Percentiles rank a stretch among this genome's conserved stretches.
phyloP scores from a whole-genome alignment of 2,113 vertebrate species.

The Thryonomys swinderianus region DNA sequence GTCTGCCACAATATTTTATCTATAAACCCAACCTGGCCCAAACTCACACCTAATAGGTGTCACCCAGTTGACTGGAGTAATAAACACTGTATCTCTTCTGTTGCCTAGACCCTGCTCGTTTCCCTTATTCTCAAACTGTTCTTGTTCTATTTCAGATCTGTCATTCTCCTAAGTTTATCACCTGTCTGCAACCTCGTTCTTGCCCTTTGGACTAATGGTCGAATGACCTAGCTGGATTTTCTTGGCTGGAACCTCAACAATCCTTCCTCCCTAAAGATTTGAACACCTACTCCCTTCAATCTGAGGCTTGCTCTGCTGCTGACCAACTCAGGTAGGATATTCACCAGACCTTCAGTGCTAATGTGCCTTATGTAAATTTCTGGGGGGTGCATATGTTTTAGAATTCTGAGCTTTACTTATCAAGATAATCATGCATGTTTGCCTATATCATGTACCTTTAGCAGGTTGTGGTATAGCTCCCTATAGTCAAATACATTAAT shows the following conservation, averaged over 20 bases:
- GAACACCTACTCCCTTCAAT: neutral
- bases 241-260: conserved; percentile 47
- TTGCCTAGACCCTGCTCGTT: neutral
- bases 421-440: conserved; percentile 21
- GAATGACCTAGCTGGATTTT: conserved; percentile 38
- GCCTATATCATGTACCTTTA: neutral
- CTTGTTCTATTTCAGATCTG: neutral
- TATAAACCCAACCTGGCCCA: conserved; percentile 50
- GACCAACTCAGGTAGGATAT: neutral
- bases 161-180: conserved; percentile 17
- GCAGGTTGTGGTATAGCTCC: neutral
- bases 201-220: conserved; percentile 13
- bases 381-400: neutral
- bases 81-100: neutral
- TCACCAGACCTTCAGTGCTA: neutral
- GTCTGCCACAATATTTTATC: conserved; percentile 1
- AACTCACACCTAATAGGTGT: neutral
- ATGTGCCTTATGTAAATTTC: neutral
- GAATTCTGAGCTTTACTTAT: conserved; percentile 43
- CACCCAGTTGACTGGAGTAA: conserved; percentile 35
- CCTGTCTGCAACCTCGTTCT: conserved; percentile 30
- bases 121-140: conserved; percentile 13
- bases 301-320: neutral
- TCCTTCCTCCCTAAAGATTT: conserved; percentile 16
- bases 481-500: conserved; percentile 24